Evolutionary conservation across 2,888 invertebrate genomes (phyloP).

Genomic region (Drosophila testacea): DNA sequence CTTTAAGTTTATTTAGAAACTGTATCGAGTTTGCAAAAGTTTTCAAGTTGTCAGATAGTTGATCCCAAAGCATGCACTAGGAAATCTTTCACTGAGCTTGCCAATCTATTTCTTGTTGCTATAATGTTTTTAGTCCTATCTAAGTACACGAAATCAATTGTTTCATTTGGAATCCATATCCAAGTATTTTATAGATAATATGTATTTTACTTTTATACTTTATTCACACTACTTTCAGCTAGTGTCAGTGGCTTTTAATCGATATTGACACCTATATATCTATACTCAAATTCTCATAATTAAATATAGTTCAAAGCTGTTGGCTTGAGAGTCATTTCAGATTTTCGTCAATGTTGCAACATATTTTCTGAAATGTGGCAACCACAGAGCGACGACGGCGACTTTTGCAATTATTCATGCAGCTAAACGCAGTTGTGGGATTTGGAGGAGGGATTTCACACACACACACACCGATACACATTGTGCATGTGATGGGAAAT

Average conservation of each 20-base stretch:
- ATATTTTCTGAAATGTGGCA: slow-evolving; percentile 14
- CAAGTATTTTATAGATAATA: no score
- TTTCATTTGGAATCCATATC: no score
- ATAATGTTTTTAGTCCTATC: no score
- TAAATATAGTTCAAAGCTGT: slow-evolving; percentile 24
- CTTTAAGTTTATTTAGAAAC: no score
- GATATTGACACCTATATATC: slow-evolving; percentile 4
- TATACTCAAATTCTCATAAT: background rate
- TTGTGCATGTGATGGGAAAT: slow-evolving; percentile 36
- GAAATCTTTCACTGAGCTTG: no score
- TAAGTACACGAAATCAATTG: no score
- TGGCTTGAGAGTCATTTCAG: slow-evolving; percentile 16
- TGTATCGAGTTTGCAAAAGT: no score
- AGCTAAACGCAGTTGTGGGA: slow-evolving; percentile 42
- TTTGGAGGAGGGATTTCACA: background rate
- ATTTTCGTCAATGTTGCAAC: slow-evolving; percentile 12
- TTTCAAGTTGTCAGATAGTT: no score
- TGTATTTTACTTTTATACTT: no score
- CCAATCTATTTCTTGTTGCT: no score
- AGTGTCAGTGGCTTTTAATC: slow-evolving; percentile 5
- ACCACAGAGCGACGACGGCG: slow-evolving; percentile 3
- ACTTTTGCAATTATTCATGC: slow-evolving; percentile 70
- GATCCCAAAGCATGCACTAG: no score
- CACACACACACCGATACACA: background rate
- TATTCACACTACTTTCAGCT: background rate